Conservation (phyloP, 2,888 invertebrate species). For the Anodontia alba region DNA sequence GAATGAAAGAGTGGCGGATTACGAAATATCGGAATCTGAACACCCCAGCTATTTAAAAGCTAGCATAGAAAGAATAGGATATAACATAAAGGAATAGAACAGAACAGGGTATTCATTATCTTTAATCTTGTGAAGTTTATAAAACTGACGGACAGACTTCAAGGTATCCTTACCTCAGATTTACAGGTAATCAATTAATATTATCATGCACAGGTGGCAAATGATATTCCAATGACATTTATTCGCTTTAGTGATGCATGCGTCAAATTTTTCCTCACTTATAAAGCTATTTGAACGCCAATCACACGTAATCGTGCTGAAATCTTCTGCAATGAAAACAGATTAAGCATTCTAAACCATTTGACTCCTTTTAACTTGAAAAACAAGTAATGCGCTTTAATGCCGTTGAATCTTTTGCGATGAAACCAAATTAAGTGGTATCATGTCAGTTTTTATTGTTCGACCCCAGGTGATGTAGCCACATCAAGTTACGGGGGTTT, state of each 20-base stretch:
- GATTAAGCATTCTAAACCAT: slow-evolving; percentile 1
- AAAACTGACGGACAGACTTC: background rate
- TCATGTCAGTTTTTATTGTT: slow-evolving; percentile 44
- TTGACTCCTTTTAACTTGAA: slow-evolving; percentile 5
- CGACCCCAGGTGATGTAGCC: slow-evolving; percentile 45
- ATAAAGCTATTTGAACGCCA: slow-evolving; percentile 14
- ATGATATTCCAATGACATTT: slow-evolving; percentile 5
- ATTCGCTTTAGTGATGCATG: slow-evolving; percentile 1
- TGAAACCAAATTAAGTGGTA: slow-evolving; percentile 12
- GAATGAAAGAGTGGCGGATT: too few relatives aligned
- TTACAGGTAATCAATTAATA: too few relatives aligned
- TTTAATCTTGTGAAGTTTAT: too few relatives aligned
- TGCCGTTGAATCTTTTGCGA: background rate
- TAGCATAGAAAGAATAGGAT: too few relatives aligned
- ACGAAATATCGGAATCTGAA: too few relatives aligned
- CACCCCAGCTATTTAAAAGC: too few relatives aligned
- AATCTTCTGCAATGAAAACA: slow-evolving; percentile 11
- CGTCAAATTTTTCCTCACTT: background rate
- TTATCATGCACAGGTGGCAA: slow-evolving; percentile 19
- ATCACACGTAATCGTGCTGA: slow-evolving; percentile 3
- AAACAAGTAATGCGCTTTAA: slow-evolving; percentile 3
- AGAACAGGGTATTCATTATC: too few relatives aligned
- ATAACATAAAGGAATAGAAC: too few relatives aligned
- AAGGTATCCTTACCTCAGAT: background rate
- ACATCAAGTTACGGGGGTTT: slow-evolving; percentile 42